Conservation (phyloP, 2,888 invertebrate species). For the Ecliptopera silaceata region DNA sequence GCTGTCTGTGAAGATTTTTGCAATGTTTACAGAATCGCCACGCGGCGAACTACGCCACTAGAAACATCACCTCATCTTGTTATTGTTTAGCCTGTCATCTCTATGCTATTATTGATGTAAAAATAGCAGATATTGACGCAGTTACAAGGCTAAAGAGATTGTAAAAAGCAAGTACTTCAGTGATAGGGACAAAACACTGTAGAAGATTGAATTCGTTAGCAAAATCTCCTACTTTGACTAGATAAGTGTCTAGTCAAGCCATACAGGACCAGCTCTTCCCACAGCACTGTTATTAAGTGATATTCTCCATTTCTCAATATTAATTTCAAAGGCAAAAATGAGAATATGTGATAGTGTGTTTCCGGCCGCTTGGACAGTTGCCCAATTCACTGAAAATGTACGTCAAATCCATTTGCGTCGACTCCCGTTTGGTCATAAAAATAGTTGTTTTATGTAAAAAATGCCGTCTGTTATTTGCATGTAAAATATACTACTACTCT, state of each 20-base stretch:
- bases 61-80: neutral
- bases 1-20: constrained; percentile 68
- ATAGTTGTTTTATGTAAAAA: constrained; percentile 41
- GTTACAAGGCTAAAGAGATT: neutral
- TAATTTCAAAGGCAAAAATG: no score
- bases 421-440: constrained; percentile 53
- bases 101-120: neutral
- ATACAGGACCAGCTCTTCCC: no score
- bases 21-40: constrained; percentile 60
- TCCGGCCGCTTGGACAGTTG: constrained; percentile 56
- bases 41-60: constrained; percentile 2
- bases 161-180: neutral
- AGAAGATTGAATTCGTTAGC: no score
- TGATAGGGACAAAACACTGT: no score
- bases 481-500: no score
- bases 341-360: no score
- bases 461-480: constrained; percentile 6
- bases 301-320: no score
- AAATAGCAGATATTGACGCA: neutral
- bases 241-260: no score
- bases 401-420: constrained; percentile 66
- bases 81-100: constrained; percentile 4
- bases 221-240: no score
- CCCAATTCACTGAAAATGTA: constrained; percentile 63
- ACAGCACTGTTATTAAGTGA: no score